phyloP scores from a whole-genome alignment of 2,113 vertebrate genomes.

The Acanthisitta chloris region DNA sequence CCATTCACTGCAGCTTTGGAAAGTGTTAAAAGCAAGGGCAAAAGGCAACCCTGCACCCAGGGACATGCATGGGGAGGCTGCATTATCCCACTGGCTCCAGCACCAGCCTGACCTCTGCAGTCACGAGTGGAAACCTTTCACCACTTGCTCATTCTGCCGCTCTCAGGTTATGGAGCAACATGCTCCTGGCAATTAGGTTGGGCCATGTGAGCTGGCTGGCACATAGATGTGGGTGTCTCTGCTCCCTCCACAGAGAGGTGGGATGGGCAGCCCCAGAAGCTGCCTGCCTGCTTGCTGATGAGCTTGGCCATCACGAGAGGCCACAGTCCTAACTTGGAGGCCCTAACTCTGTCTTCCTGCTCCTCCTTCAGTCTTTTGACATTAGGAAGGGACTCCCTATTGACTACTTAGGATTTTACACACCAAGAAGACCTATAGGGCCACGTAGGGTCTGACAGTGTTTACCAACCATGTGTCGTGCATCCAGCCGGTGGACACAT shows the following conservation, averaged over 20 bases:
- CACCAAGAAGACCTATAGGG: neutral
- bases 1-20: neutral
- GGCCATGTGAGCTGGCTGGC: neutral
- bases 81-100: neutral
- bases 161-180: fast-evolving
- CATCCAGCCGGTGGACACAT: neutral
- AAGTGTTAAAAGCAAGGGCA: neutral
- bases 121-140: neutral
- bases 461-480: neutral
- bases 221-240: fast-evolving
- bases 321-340: neutral
- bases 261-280: fast-evolving
- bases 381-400: neutral
- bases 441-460: neutral
- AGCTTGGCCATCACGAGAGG: neutral
- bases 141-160: neutral
- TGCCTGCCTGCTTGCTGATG: neutral
- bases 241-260: neutral
- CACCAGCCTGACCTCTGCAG: neutral
- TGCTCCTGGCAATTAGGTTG: neutral
- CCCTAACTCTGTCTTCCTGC: neutral
- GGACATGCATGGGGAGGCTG: neutral
- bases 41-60: neutral
- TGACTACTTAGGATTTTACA: neutral
- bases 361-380: neutral